These are phyloP conservation scores for Hirtodrosophila confusa DNA, from an alignment of 2,888 invertebrate genomes.

Conservation along the genomic window DNA sequence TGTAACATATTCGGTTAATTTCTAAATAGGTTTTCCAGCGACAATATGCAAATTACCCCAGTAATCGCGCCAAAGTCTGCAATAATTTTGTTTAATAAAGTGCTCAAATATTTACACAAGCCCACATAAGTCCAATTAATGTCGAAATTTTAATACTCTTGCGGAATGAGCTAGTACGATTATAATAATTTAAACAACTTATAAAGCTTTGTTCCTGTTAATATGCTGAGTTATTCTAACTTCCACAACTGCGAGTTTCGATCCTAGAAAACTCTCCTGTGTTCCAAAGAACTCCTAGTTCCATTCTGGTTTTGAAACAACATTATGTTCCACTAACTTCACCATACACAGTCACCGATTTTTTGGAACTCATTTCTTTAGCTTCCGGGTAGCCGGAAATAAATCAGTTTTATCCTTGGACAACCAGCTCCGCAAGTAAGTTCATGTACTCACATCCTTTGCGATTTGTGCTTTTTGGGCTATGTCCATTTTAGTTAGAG, in stretches of 20 bases:
- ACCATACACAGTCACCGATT: too few species aligned
- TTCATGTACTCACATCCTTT: constrained; percentile 2
- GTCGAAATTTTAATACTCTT: constrained; percentile 7
- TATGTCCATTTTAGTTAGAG: constrained; percentile 29
- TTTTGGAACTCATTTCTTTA: too few species aligned
- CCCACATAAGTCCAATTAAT: constrained; percentile 5
- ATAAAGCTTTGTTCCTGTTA: too few species aligned
- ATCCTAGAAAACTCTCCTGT: too few species aligned
- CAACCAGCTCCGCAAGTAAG: not conserved
- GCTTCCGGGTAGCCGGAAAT: too few species aligned
- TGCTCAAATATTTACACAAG: constrained; percentile 63
- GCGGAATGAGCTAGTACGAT: not conserved
- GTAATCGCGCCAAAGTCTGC: constrained; percentile 32
- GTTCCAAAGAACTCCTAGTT: too few species aligned
- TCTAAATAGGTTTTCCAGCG: constrained; percentile 43
- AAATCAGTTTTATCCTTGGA: too few species aligned
- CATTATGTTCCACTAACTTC: too few species aligned
- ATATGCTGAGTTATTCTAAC: too few species aligned
- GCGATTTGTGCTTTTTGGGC: not conserved
- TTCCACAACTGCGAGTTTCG: too few species aligned
- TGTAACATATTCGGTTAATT: constrained; percentile 68
- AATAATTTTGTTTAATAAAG: constrained; percentile 62
- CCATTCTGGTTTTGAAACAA: too few species aligned
- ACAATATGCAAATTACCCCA: constrained; percentile 53
- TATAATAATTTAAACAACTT: too few species aligned